These are phyloP conservation scores for Vicugna pacos DNA, from an alignment of 2,113 vertebrate genomes.

Conservation along the genomic window DNA sequence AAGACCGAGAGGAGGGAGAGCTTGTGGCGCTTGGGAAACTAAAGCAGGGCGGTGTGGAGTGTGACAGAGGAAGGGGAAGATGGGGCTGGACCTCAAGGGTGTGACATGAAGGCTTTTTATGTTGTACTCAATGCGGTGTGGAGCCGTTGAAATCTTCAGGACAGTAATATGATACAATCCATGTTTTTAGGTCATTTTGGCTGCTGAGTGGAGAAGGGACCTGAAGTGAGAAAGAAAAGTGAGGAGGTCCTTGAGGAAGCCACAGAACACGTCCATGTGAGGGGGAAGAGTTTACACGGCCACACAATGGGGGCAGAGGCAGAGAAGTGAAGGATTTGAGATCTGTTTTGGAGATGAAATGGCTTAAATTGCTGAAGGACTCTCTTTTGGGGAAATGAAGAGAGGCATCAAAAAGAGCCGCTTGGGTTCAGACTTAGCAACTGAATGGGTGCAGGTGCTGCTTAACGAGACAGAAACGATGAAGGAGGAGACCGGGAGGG, in stretches of 20 bases:
- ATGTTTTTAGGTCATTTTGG: conserved; percentile 47
- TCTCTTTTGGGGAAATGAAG: background rate
- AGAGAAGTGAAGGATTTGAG: background rate
- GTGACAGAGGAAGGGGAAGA: background rate
- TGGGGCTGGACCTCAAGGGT: background rate
- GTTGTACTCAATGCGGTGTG: background rate
- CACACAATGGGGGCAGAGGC: background rate
- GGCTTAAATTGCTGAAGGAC: background rate
- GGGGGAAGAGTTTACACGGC: background rate
- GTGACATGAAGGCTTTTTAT: background rate
- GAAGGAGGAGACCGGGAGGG: background rate
- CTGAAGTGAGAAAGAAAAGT: background rate
- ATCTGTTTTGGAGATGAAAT: background rate
- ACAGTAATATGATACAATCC: conserved; percentile 12
- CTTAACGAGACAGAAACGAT: background rate
- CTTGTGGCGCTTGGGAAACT: too few relatives aligned
- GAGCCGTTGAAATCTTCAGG: background rate
- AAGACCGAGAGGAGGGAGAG: background rate
- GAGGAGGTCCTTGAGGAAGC: background rate
- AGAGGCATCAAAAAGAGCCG: background rate
- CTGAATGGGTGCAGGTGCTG: background rate
- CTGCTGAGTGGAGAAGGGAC: background rate
- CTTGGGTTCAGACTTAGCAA: background rate
- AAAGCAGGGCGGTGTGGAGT: background rate
- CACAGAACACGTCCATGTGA: background rate